phyloP scores from a whole-genome alignment of 2,113 vertebrate species.

The Paradoxurus hermaphroditus region DNA sequence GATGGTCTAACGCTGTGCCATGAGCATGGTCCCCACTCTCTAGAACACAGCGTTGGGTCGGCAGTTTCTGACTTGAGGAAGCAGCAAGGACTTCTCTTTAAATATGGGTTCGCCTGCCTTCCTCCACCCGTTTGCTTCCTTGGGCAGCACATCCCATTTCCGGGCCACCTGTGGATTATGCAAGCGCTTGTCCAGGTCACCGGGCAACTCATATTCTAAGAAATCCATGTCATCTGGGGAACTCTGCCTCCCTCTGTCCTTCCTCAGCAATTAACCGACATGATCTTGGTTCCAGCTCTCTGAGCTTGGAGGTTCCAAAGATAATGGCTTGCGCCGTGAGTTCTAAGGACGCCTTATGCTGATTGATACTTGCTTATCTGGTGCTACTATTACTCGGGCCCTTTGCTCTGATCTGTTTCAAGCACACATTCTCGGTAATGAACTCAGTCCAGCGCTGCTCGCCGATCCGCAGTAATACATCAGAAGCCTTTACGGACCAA shows the following conservation, averaged over 20 bases:
- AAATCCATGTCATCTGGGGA: neutral
- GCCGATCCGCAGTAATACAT: neutral
- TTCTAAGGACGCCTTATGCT: neutral
- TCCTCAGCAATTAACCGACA: neutral
- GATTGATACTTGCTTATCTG: neutral
- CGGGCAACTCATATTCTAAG: neutral
- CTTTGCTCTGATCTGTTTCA: neutral
- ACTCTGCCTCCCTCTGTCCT: neutral
- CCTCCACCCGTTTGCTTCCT: neutral
- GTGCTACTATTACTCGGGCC: neutral
- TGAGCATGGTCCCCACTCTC: fast-evolving
- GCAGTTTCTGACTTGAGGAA: neutral
- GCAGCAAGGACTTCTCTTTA: neutral
- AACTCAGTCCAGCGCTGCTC: neutral
- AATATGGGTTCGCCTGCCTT: neutral
- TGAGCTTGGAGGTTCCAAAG: neutral
- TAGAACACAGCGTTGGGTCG: fast-evolving
- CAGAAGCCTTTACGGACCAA: neutral
- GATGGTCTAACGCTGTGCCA: neutral
- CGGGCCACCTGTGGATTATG: neutral
- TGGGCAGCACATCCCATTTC: neutral
- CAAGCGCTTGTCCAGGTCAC: neutral
- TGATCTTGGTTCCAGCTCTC: neutral
- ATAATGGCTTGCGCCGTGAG: neutral
- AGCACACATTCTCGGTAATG: neutral